Base-by-base conservation (phyloP, 92 coral and sea anemone species). In the Diadumene lineata region DNA sequence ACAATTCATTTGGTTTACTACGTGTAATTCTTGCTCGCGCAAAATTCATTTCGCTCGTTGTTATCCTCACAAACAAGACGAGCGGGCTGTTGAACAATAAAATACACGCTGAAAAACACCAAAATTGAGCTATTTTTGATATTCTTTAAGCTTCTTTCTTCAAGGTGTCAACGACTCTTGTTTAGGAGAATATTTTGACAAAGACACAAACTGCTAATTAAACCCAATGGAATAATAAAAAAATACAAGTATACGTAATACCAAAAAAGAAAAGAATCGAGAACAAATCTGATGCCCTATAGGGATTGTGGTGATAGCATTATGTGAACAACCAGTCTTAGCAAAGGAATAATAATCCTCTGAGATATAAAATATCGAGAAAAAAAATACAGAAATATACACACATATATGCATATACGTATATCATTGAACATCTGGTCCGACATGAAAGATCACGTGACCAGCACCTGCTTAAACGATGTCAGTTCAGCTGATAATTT, bases 361-460 rank as follows among this genome's bases (percentile, higher is more conserved):
- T 46, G 33, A 70, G 63, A 4, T 38, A 4, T 38, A 38, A 38
- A 38, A 38, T 4, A 4, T 4, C 58, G 19, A 53, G 18, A 21
- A 53, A 13, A 21, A 53, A 53, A 57, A 56, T 31, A 72, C 77
- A 72, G 31, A 34, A 56, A 30, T 31, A 46, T 44, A n/a, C 23
- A 24, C n/a, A n/a, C n/a, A n/a, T n/a, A n/a, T n/a, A n/a, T n/a
- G n/a, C n/a, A n/a, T n/a, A n/a, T n/a, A n/a, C n/a, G n/a, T n/a
- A n/a, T n/a, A n/a, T n/a, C n/a, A n/a, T n/a, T 33, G 23, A 72
- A 72, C 77, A 72, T 61, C 77, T 72, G 77, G 77, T 72, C 56
- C 33, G 55, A 50, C 48, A 72, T 66, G 66, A 72, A 51, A 44
- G 43, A 34, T 72, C 77, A 72, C 77, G 77, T 72, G 77, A 72